These are phyloP conservation scores for Mandrillus leucophaeus DNA, from an alignment of 2,113 vertebrate genomes.

Conservation along the genomic window DNA sequence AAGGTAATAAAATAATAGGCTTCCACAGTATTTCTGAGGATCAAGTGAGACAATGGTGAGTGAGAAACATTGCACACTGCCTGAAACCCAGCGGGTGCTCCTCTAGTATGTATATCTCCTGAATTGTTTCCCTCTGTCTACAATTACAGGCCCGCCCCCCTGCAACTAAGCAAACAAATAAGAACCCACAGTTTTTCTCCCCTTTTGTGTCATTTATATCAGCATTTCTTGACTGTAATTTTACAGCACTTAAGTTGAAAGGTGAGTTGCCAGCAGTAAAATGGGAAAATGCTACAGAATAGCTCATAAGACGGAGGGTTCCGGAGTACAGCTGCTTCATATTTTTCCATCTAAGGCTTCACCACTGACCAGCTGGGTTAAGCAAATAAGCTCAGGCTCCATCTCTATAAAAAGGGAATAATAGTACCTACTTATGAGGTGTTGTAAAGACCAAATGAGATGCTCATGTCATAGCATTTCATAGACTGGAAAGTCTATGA, in stretches of 20 bases:
- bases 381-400: not conserved
- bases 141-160: not conserved
- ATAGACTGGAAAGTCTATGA: not conserved
- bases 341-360: not conserved
- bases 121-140: not conserved
- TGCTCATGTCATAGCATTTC: no score
- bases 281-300: not conserved
- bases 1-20: not conserved
- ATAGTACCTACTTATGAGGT: not conserved
- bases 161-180: not conserved
- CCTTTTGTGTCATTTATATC: not conserved
- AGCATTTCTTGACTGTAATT: not conserved
- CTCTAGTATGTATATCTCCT: accelerated
- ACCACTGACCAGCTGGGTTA: not conserved
- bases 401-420: not conserved
- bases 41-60: not conserved
- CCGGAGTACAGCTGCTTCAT: not conserved
- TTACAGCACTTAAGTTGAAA: not conserved
- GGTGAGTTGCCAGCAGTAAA: not conserved
- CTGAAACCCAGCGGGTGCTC: accelerated
- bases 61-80: accelerated
- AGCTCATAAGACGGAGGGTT: not conserved
- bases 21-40: not conserved
- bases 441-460: no score
- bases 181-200: not conserved